Evolutionary conservation across 2,888 invertebrate species (phyloP), one percentile per base, ranked within the genome.

Genomic region (Hydropsyche betteni): DNA sequence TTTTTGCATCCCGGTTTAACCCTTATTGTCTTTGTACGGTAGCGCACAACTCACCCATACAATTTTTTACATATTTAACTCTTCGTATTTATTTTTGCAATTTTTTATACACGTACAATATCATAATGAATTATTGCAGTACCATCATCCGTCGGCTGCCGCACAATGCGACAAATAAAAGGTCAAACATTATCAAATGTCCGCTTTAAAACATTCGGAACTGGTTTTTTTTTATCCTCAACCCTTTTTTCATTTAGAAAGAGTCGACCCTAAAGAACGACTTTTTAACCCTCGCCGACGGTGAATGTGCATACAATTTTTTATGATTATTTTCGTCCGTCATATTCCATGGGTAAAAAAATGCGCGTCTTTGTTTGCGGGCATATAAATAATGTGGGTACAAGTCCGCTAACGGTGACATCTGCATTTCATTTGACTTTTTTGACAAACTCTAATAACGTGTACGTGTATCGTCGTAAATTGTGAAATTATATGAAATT

Each of bases 321-420:
- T 64, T 55, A 3, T n/a, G 44, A 55, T 55, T 16, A 68, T 64
- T 75, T 77, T 72, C 24, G 16, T 36, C n/a, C 55, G 51, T 58
- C 72, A 12, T 55, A 55, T 58, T 72, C 70, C 44, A 10, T 44
- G 44, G 44, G 10, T 44, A 44, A 64, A 64, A 61, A 64, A 64
- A 55, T 10, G 5, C 64, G 7, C 64, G 12, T 36, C 61, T 58
- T 76, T 75, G 68, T 75, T 72, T 74, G 34, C 10, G 24, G 44
- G 74, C 50, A 71, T 44, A 44, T 75, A 76, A 76, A 76, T 78
- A 78, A 78, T 76, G 70, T 76, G 75, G 76, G 76, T 69, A 76
- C 78, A 75, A 70, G 75, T 76, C 58, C 52, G 78, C 76, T 76
- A 78, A 78, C 76, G 51, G 53, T 69, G 64, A 78, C 78, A 78